Evolutionary conservation across 2,888 invertebrate species (phyloP), one percentile per base, ranked within the genome.

Genomic region (Diaphora mendica): DNA sequence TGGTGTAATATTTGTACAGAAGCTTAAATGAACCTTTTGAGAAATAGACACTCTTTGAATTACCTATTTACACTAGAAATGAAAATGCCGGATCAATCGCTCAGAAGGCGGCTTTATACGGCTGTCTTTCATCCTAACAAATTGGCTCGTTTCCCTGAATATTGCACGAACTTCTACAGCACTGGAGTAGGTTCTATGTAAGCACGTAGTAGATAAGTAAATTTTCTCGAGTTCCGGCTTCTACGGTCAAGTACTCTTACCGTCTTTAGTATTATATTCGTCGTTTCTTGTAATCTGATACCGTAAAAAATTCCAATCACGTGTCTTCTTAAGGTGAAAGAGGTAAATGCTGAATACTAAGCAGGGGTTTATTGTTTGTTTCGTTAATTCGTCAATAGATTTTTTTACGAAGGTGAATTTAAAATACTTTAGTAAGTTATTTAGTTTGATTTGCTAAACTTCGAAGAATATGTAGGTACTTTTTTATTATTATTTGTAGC

Each of bases 131-230:
- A 30, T n/a, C 33, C 55, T 67, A 77, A n/a, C 68, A n/a, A 44
- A 51, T 69, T 62, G 42, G 23, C 66, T 62, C 65, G 44, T 73
- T 75, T 59, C 70, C 75, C 84, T 87, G 82, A 84, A 87, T 88
- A 86, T 85, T 85, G 69, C 75, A 86, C 79, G 73, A 78, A 76
- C 70, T 71, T 68, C 69, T 83, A 15, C 15, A 4, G 76, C 78
- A 78, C 81, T 82, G 78, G 78, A 71, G 67, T 72, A 72, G 77
- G 74, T 76, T 77, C 78, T 74, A 84, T 77, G 72, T 71, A 66
- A 71, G 67, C 71, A 66, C 73, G 42, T 74, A 71, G 20, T 55
- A 5, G 15, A 55, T 59, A 26, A 69, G n/a, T 26, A 26, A 8
- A 42, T 59, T 59, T 42, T 26, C 59, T 59, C 59, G 59, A 23